A percentile compares a stretch with the other conserved stretches of the same genome.
Evolutionary conservation across 2,797 vertebrate genomes (phyloP).

Genomic region (Anomalospiza imberbis): DNA sequence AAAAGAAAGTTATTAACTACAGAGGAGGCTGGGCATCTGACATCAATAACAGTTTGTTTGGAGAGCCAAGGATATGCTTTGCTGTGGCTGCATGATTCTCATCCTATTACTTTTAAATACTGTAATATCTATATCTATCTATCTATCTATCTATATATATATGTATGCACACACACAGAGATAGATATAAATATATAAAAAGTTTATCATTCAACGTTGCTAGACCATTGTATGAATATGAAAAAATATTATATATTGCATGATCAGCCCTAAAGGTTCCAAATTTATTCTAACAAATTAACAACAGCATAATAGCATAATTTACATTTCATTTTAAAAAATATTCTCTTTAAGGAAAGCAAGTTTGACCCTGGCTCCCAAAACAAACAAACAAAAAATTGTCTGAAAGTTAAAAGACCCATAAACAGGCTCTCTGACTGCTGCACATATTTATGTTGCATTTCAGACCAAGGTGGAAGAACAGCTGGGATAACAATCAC

Average conservation of each 20-base stretch:
- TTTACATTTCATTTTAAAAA: neutral
- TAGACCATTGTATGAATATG: neutral
- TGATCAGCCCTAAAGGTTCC: neutral
- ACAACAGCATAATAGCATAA: neutral
- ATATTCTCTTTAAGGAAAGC: neutral
- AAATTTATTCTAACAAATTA: neutral
- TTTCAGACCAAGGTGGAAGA: neutral
- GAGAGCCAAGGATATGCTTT: neutral
- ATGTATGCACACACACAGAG: neutral
- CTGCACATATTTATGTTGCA: neutral
- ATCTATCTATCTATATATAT: too few relatives aligned
- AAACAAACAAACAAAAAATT: neutral
- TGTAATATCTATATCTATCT: neutral
- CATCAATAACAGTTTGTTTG: neutral
- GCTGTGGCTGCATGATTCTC: neutral
- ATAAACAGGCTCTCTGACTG: neutral
- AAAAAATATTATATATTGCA: neutral
- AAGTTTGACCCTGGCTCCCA: neutral
- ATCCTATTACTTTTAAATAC: neutral
- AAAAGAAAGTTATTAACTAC: neutral
- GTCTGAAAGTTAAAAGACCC: neutral
- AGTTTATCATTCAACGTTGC: neutral
- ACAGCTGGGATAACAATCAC: neutral
- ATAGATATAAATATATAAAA: neutral
- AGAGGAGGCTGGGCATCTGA: neutral